Conservation (phyloP, 2,113 vertebrate genomes). For the Drymodes brunneopygia region DNA sequence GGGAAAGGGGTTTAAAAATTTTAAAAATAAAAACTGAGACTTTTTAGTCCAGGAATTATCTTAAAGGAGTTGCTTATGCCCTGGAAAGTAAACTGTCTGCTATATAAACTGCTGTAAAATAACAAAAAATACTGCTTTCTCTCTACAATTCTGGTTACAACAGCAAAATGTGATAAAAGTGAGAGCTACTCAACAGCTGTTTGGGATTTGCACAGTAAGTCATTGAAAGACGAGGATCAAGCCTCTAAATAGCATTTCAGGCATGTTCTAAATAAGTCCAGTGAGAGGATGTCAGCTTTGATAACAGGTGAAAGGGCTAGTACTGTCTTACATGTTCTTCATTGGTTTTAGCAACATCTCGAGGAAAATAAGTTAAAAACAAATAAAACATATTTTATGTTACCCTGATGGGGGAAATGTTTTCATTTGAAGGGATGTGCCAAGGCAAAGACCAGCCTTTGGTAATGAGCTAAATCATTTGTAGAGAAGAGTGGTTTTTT, state of each 20-base stretch:
- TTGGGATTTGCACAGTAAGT: background rate
- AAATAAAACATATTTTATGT: background rate
- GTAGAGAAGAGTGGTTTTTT: background rate
- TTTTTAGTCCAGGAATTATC: background rate
- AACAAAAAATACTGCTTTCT: background rate
- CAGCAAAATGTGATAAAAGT: background rate
- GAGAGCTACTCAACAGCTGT: background rate
- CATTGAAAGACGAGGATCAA: background rate
- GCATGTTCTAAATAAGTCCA: background rate
- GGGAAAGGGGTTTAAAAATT: background rate
- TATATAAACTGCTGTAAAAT: background rate
- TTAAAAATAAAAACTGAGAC: background rate
- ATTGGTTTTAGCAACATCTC: background rate
- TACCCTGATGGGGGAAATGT: rapidly evolving
- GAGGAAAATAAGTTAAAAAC: background rate
- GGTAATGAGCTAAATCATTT: background rate
- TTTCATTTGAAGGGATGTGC: background rate
- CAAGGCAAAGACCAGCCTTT: rapidly evolving
- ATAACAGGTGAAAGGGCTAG: background rate
- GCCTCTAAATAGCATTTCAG: background rate
- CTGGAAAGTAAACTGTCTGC: background rate
- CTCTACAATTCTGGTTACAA: background rate
- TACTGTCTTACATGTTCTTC: background rate
- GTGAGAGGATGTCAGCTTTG: background rate
- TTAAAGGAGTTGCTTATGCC: background rate